Evolutionary conservation across 2,113 vertebrate species (phyloP), one percentile per base, ranked within the genome.

Genomic region (Eulacestoma nigropectus): DNA sequence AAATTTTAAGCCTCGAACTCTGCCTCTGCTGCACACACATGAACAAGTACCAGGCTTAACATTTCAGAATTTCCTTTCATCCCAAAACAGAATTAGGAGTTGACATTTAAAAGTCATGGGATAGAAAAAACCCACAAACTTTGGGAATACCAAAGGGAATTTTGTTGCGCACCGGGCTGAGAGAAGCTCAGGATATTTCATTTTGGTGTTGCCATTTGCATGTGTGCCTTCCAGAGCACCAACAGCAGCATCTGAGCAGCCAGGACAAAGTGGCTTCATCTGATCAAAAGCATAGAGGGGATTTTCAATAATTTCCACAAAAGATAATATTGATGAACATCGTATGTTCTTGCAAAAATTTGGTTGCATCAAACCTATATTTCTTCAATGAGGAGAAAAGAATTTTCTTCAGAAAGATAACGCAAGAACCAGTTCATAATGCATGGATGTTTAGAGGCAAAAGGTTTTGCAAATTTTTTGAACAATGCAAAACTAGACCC

Each of bases 61-160:
- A 46, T 60, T 60, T 72, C 68, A 84, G 52, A 80, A 64, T 74
- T 78, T 87, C 25, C 42, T 90, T 90, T 91, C 39, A 88, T 67
- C 42, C 39, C 33, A 47, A 62, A 9, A 67, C 33, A 44, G 39
- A 93, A 59, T 44, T 50, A 65, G 41, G 22, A 52, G 7, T 4
- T 68, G 25, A 67, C 72, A 68, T 95, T 86, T 60, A 42, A 80
- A 90, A 75, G 53, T 52, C 5, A 2, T n/a, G 8, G 35, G 46
- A 42, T 39, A 29, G 14, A 39, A 76, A 59, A 77, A 92, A 3
- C 0, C 1, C 8, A 29, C 0, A 1, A 14, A 50, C 10, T 81
- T 73, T 41, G 46, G 1, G 9, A 93, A 73, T 53, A 59, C 16
- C 30, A n/a, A 50, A 76, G 16, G 30, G 33, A 87, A 59, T 62